Evolutionary conservation across 2,797 vertebrate genomes (phyloP), one percentile per base, ranked within the genome.

Genomic region (Okamejei kenojei): DNA sequence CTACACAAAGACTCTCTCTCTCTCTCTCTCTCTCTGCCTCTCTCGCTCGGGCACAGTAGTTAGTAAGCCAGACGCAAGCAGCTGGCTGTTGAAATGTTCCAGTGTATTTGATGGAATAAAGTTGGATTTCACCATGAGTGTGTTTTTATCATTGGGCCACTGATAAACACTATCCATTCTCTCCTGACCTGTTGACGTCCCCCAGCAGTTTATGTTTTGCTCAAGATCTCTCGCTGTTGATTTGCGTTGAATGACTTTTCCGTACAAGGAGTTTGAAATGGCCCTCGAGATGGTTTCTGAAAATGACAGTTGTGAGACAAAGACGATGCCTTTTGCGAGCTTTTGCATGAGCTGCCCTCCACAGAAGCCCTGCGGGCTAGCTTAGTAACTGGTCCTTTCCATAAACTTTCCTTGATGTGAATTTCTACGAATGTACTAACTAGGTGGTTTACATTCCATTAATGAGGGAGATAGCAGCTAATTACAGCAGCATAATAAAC

Each of bases 391-490:
- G 65, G 19, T 95, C 95, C 95, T 95, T 94, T 95, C 95, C 96
- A 96, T 96, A 96, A 96, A 94, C 95, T 96, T 95, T 95, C 94
- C 96, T 96, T 96, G 96, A 96, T 96, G 96, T 96, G 95, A 93
- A 90, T 95, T 95, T 76, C 96, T 95, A 96, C 95, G 96, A 97
- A 96, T 95, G 95, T 96, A 93, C 94, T 95, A 94, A 94, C 95
- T 95, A 96, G 95, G 95, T 95, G 95, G 96, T 96, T 96, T 97
- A 96, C 96, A 96, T 97, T 97, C 96, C 96, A 96, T 97, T 97
- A 97, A 96, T 96, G 96, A 96, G 96, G 94, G 95, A 94, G 96
- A 97, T 96, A 96, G 95, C 96, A 95, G 95, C 95, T 97, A 97
- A 97, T 96, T 96, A 96, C 95, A 95, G 94, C 95, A 95, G 94